Evolutionary conservation across 35 echinoderm and acorn worm species (phyloP).

Genomic region (Apostichopus parvimensis): DNA sequence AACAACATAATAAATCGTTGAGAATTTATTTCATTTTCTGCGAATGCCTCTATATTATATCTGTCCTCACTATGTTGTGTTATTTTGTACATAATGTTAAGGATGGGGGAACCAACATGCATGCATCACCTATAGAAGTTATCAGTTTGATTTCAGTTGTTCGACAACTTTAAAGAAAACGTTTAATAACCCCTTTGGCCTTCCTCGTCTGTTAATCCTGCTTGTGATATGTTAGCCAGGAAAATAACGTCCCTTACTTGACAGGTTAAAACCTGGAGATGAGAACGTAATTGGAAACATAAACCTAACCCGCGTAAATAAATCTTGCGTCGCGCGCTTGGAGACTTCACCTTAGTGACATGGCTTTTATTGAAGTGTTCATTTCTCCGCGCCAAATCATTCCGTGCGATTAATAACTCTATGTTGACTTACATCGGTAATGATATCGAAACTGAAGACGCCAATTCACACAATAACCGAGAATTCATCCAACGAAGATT

Average conservation of each 20-base stretch:
- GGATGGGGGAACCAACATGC: too few species aligned
- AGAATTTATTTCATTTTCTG: too few species aligned
- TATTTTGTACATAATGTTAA: too few species aligned
- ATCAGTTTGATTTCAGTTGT: neutral
- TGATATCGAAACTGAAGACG: neutral
- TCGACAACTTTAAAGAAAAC: neutral
- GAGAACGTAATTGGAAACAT: conserved; percentile 4
- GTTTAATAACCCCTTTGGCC: neutral
- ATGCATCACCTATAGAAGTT: neutral
- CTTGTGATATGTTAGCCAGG: neutral
- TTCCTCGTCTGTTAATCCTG: neutral
- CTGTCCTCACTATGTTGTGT: too few species aligned
- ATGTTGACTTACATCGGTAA: neutral
- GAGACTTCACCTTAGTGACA: neutral
- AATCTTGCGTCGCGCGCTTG: neutral
- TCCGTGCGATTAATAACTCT: neutral
- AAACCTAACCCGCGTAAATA: neutral
- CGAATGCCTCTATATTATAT: too few species aligned
- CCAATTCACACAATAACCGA: neutral
- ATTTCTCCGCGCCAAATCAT: neutral
- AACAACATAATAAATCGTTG: too few species aligned
- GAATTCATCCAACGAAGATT: neutral
- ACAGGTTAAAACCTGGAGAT: neutral
- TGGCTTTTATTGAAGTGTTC: neutral
- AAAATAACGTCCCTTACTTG: neutral